Evolutionary conservation across 2,113 vertebrate genomes (phyloP).

Genomic region (Balaeniceps rex): DNA sequence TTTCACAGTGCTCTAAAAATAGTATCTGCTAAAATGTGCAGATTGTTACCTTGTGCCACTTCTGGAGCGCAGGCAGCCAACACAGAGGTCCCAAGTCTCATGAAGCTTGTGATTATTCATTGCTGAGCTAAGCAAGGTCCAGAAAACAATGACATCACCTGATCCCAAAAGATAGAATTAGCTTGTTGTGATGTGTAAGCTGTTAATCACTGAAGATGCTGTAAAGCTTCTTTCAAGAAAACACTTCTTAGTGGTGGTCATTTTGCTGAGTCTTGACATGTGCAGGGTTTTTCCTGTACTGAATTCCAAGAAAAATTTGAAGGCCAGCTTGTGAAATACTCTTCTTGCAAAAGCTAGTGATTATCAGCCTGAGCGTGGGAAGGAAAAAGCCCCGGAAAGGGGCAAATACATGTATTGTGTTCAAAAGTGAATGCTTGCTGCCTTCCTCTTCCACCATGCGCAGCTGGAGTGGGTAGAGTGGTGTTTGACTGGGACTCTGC

Average conservation of each 20-base stretch:
- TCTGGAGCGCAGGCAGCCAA: not conserved
- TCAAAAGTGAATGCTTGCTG: not conserved
- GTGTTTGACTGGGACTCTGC: not conserved
- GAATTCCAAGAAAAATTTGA: not conserved
- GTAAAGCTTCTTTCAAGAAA: not conserved
- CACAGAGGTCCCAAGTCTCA: rapidly evolving
- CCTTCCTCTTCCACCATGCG: rapidly evolving
- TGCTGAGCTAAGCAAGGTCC: not conserved
- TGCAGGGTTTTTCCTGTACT: not conserved
- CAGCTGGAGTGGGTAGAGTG: not conserved
- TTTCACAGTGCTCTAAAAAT: not conserved
- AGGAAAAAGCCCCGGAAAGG: not conserved
- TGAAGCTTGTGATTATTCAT: not conserved
- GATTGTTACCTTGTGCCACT: not conserved
- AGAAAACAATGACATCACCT: not conserved
- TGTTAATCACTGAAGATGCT: not conserved
- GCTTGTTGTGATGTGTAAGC: rapidly evolving
- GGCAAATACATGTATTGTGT: not conserved
- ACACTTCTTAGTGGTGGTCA: rapidly evolving
- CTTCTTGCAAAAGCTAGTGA: too few relatives aligned
- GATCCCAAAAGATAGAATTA: not conserved
- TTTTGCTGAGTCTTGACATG: not conserved
- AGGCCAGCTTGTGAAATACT: not conserved
- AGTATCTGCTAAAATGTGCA: not conserved
- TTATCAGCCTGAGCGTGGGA: not conserved